These are phyloP conservation scores for Saccopteryx leptura DNA, from an alignment of 2,113 vertebrate species.

Conservation along the genomic window DNA sequence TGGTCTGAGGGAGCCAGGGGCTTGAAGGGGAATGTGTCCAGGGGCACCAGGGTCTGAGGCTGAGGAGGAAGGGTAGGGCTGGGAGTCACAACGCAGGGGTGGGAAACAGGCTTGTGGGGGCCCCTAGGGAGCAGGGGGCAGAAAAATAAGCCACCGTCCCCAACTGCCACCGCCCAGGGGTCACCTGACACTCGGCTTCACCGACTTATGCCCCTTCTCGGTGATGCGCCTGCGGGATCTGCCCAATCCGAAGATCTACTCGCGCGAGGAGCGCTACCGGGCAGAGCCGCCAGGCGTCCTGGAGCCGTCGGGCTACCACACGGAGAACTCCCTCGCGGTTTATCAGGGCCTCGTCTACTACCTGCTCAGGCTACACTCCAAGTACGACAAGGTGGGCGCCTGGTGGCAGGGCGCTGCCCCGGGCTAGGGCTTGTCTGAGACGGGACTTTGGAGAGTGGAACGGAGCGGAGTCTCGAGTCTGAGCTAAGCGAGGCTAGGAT, in stretches of 20 bases:
- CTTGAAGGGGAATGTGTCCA: no score
- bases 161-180: background rate
- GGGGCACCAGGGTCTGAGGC: background rate
- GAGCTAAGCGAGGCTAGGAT: accelerated
- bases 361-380: conserved; percentile 84
- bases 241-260: conserved; percentile 61
- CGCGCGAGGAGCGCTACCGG: conserved; percentile 82
- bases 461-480: accelerated
- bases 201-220: conserved; percentile 76
- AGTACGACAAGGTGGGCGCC: conserved; percentile 82
- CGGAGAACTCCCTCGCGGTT: conserved; percentile 64
- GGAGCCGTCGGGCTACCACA: conserved; percentile 71
- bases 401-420: no score
- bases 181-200: background rate
- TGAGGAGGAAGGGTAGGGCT: background rate
- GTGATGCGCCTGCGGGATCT: conserved; percentile 52
- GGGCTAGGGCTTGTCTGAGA: background rate
- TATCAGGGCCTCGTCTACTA: conserved; percentile 87
- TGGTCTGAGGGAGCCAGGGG: background rate
- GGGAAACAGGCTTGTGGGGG: background rate
- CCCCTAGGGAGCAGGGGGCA: accelerated
- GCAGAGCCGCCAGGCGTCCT: conserved; percentile 67
- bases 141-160: background rate
- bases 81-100: no score
- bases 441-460: background rate